Conservation (phyloP, 2,113 vertebrate genomes). For the Phasianus colchicus region DNA sequence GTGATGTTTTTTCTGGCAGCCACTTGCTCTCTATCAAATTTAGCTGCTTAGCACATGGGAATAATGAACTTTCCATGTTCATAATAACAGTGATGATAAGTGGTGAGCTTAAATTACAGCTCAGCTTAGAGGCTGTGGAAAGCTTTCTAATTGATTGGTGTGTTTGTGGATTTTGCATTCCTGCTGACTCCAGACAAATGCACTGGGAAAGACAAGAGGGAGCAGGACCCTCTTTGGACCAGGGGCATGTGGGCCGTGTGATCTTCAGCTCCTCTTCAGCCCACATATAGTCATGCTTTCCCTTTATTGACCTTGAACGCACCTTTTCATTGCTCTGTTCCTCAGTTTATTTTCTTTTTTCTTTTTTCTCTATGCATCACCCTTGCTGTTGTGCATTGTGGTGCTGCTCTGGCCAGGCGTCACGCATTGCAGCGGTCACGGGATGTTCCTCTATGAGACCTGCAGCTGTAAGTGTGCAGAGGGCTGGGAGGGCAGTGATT, state of each 20-base stretch:
- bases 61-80: neutral
- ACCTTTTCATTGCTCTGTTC: neutral
- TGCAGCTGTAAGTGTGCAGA: conserved; percentile 84
- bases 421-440: conserved; percentile 80
- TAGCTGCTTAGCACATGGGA: neutral
- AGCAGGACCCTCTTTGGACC: neutral
- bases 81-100: neutral
- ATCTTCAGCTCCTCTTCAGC: neutral
- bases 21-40: neutral
- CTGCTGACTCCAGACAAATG: neutral
- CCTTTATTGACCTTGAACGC: neutral
- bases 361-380: neutral
- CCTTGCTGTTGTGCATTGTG: neutral
- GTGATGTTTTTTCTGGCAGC: neutral
- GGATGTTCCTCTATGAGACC: conserved; percentile 75
- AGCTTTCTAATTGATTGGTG: neutral
- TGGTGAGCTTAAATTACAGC: neutral
- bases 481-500: conserved; percentile 87
- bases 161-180: neutral
- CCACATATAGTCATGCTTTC: neutral
- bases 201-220: neutral
- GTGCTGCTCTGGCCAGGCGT: conserved; percentile 49
- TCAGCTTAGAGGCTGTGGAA: neutral
- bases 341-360: neutral
- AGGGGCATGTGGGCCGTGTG: neutral